These are phyloP conservation scores for Arenaria interpres DNA, from an alignment of 2,113 vertebrate species.

Conservation along the genomic window DNA sequence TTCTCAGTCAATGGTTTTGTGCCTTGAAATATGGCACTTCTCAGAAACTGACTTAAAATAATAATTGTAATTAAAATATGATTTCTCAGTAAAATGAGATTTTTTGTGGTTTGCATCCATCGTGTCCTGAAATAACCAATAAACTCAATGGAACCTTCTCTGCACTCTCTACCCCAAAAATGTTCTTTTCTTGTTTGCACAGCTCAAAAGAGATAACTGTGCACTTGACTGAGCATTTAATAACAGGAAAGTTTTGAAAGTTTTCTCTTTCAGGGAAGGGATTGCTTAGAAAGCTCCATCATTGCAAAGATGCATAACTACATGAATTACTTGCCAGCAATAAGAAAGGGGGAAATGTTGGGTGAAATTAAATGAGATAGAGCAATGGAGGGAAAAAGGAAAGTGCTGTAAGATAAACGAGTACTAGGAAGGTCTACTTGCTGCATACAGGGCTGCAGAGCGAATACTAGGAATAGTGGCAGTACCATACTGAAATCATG, in stretches of 20 bases:
- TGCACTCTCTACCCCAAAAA: neutral
- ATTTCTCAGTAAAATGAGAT: neutral
- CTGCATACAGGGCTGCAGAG: neutral
- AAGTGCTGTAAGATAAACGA: constrained; percentile 52
- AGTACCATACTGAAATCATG: neutral
- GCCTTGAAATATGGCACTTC: neutral
- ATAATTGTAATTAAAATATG: neutral
- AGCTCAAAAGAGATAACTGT: neutral
- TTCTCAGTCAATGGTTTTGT: neutral
- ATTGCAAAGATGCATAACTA: constrained; percentile 57
- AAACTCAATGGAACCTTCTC: neutral
- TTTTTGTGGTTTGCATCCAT: neutral
- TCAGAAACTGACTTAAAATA: neutral
- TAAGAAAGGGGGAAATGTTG: constrained; percentile 72
- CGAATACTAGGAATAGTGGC: neutral
- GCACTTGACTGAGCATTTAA: constrained; percentile 52
- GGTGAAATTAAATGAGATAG: constrained; percentile 71
- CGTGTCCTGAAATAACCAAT: neutral
- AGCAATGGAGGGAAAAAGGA: constrained; percentile 51
- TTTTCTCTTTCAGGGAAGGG: constrained; percentile 53
- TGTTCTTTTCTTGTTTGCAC: neutral
- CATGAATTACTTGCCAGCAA: constrained; percentile 66
- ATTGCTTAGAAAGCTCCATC: constrained; percentile 56
- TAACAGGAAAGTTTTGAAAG: constrained; percentile 65
- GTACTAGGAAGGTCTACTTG: neutral